These are phyloP conservation scores for Drosophila leontia DNA, from an alignment of 1,140 invertebrate genomes.

Conservation along the genomic window DNA sequence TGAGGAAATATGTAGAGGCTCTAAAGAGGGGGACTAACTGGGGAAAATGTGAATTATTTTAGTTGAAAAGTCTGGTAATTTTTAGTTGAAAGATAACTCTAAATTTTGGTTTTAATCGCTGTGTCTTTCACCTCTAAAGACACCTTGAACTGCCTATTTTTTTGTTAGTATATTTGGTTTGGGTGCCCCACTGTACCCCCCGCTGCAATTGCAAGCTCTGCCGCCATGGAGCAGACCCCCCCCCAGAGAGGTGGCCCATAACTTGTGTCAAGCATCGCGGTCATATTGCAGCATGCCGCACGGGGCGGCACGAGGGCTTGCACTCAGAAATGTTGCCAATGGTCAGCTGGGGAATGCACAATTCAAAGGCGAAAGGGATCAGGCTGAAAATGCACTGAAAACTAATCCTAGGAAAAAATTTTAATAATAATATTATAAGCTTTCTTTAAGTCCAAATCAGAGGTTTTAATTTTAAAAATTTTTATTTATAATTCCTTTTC, in stretches of 20 bases:
- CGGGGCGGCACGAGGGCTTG: constrained; percentile 20
- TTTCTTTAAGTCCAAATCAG: background rate
- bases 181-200: background rate
- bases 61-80: background rate
- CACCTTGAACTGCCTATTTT: background rate
- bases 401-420: background rate
- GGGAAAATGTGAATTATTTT: background rate
- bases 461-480: background rate
- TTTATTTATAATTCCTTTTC: too few species aligned
- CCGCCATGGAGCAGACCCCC: constrained; percentile 3
- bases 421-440: background rate
- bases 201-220: constrained; percentile 29
- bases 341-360: constrained; percentile 52
- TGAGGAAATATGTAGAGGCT: constrained; percentile 25
- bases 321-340: constrained; percentile 54
- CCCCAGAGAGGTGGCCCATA: constrained; percentile 26
- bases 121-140: too few species aligned
- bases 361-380: constrained; percentile 6
- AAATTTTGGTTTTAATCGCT: background rate
- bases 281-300: constrained; percentile 53
- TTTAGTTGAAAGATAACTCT: too few species aligned
- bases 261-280: constrained; percentile 48
- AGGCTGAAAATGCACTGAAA: background rate
- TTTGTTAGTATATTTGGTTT: background rate
- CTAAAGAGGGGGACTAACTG: background rate